Evolutionary conservation across 2,888 invertebrate species (phyloP), one percentile per base, ranked within the genome.

Genomic region (Melanostoma scalare): DNA sequence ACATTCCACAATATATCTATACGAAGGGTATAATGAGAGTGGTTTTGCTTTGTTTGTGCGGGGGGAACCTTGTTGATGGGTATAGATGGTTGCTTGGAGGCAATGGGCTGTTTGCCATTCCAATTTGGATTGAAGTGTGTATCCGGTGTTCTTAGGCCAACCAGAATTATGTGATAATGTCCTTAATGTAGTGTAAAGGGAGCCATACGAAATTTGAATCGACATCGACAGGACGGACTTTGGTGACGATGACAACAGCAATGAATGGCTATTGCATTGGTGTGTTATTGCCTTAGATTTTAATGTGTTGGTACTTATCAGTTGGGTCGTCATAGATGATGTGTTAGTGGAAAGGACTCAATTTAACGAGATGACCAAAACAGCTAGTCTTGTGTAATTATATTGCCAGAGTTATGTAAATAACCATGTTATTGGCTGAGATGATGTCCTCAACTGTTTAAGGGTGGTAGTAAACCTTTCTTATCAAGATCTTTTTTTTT

Each of bases 91-190:
- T 63, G 77, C 55, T 73, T 61, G 63, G 65, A 53, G 63, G 63
- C 50, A 63, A 63, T 69, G 72, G 65, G 61, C 69, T 75, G 71
- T 74, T 78, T 68, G 74, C 69, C 69, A 74, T 84, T 84, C 74
- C 84, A 74, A 63, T 63, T 50, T 20, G 20, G 20, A 84, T 71
- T 79, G 75, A 71, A 84, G 84, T 79, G 84, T 79, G 71, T 84
- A 84, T 84, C 84, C 50, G 48, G 35, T 48, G 69, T 84, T 84
- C 78, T 84, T 84, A 79, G 84, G 78, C 84, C 69, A 84, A 84
- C 78, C 78, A 74, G 84, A 79, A 84, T 84, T 84, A 84, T 84
- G 84, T 84, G 84, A 84, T 84, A 84, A 84, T 84, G 84, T 79
- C 74, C 61, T 84, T 84, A 84, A 84, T 84, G 84, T 84, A 75